These are phyloP conservation scores for Erpobdella octoculata DNA, from an alignment of 2,888 invertebrate species.

Conservation along the genomic window DNA sequence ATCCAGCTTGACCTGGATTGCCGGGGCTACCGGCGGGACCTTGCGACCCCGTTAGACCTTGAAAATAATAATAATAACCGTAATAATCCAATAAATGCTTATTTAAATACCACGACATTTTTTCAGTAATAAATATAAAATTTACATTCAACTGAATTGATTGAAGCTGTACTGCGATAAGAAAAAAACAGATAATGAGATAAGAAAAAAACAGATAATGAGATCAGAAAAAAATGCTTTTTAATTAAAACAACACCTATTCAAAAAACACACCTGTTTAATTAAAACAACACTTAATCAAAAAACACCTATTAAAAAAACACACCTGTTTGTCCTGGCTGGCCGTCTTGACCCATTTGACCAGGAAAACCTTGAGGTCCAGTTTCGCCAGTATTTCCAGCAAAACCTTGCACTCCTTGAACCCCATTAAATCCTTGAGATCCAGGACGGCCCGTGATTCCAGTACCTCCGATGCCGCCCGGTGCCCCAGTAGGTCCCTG, in stretches of 20 bases:
- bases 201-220: no score
- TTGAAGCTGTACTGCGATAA: no score
- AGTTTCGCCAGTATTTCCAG: constrained; percentile 27
- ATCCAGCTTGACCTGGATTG: constrained; percentile 29
- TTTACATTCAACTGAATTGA: no score
- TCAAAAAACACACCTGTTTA: no score
- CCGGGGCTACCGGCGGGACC: constrained; percentile 37
- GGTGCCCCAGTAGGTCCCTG: constrained; percentile 20
- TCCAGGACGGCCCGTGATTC: constrained; percentile 20
- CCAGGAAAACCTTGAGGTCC: constrained; percentile 27
- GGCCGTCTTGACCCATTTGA: not conserved
- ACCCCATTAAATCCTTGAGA: constrained; percentile 10
- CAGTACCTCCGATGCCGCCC: constrained; percentile 15
- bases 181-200: no score
- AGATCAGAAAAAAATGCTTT: no score
- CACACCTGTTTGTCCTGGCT: constrained; percentile 31
- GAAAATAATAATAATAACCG: constrained; percentile 2
- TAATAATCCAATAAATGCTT: no score
- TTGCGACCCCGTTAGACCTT: constrained; percentile 12
- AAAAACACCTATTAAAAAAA: no score
- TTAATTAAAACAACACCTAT: no score
- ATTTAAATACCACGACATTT: no score
- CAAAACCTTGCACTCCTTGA: constrained; percentile 27
- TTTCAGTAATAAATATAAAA: no score
- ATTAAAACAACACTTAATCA: no score